Base-by-base conservation (phyloP, 2,888 invertebrate genomes). In the Netelia melanura region DNA sequence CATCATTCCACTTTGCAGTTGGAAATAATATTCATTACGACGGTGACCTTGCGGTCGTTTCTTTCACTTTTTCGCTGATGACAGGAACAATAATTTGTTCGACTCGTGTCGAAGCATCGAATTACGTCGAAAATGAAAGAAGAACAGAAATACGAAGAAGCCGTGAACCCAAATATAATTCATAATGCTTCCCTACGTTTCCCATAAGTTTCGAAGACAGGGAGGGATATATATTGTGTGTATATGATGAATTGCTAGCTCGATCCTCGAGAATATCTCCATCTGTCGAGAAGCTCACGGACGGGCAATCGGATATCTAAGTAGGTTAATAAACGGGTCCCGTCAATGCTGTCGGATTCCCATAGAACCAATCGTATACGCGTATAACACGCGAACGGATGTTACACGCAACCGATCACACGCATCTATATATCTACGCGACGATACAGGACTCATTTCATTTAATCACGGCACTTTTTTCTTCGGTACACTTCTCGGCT, bases 281-380 rank as follows among this genome's bases (percentile, higher is more conserved):
- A 90, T 91, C 89, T 89, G 90, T 86, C 88, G 87, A 88, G 87
- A 87, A 38, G 54, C 76, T 72, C 68, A 70, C 89, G 86, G 86
- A 79, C 78, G 44, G 75, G 85, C 87, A 89, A 90, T 90, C 88
- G 89, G 89, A 86, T 90, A 90, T 89, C 90, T 89, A 91, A 92
- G 88, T 91, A 90, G 90, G 89, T 90, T 92, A 92, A 93, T 92
- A 91, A 93, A 92, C 90, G 90, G 86, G 85, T 89, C 89, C 90
- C 90, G 88, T 92, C 92, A 88, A 93, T 92, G 90, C 88, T 90
- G 89, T 85, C 87, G 88, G 89, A 91, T 93, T 91, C 91, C 91
- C 91, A 89, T 90, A 90, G 91, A 92, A 91, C 89, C 91, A 90
- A 92, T 92, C 90, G 88, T 86, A 58, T 58, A 83, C 86, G 88